Percentiles rank a stretch among this genome's conserved stretches.
These are phyloP conservation scores for Papilio demoleus DNA, from an alignment of 2,888 invertebrate species.

Conservation along the genomic window DNA sequence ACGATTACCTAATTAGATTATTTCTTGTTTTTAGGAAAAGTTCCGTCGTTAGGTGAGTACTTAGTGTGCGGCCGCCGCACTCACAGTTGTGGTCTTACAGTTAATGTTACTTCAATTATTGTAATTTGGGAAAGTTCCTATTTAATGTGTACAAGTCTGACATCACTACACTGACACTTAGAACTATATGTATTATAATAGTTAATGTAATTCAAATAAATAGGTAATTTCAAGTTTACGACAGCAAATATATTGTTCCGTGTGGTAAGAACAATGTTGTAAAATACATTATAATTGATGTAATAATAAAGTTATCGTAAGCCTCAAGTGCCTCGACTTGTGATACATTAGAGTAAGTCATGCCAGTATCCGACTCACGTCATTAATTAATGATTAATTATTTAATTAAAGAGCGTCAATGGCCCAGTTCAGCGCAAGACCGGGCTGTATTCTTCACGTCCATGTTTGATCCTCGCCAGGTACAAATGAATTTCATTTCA, in stretches of 20 bases:
- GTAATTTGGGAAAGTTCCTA: constrained; percentile 2
- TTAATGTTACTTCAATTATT: neutral
- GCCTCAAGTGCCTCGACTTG: constrained; percentile 58
- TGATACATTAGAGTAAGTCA: constrained; percentile 48
- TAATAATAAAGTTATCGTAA: constrained; percentile 28
- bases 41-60: neutral
- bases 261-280: too few relatives aligned
- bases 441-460: too few relatives aligned
- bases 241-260: too few relatives aligned
- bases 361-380: neutral
- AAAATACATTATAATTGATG: too few relatives aligned
- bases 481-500: too few relatives aligned
- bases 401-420: too few relatives aligned
- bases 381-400: too few relatives aligned
- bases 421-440: too few relatives aligned
- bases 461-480: too few relatives aligned
- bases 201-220: neutral
- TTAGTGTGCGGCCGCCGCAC: neutral
- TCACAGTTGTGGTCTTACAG: neutral
- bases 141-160: neutral
- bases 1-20: neutral
- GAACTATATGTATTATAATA: neutral
- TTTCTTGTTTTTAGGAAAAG: neutral
- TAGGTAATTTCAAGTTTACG: too few relatives aligned
- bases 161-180: neutral